Percentiles rank a stretch among this genome's conserved stretches.
These are phyloP conservation scores for Ceratothoa steindachneri DNA, from an alignment of 2,888 invertebrate genomes.

Conservation along the genomic window DNA sequence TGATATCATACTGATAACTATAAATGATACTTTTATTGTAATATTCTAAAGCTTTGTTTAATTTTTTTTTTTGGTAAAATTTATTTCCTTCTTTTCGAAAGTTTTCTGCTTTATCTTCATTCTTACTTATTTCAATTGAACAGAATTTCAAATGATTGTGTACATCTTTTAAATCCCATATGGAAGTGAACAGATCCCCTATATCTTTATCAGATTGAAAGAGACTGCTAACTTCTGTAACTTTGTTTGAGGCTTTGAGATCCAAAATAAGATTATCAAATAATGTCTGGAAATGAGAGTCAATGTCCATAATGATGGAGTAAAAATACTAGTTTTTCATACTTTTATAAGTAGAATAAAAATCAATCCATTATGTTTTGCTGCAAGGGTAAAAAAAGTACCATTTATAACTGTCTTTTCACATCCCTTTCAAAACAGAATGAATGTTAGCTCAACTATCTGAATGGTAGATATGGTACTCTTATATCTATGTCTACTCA, in stretches of 20 bases:
- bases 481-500: no score
- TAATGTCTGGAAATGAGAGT: neutral
- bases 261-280: neutral
- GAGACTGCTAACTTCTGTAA: neutral
- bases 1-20: constrained; percentile 21
- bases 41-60: constrained; percentile 25
- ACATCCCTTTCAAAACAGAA: no score
- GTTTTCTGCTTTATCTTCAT: constrained; percentile 23
- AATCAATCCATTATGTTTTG: no score
- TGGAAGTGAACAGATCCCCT: neutral
- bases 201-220: neutral
- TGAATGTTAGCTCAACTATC: no score
- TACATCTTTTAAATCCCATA: neutral
- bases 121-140: constrained; percentile 1
- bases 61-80: constrained; percentile 31
- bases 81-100: constrained; percentile 31
- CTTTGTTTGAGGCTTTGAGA: neutral
- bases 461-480: no score
- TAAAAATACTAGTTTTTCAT: no score
- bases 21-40: constrained; percentile 35
- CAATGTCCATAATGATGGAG: neutral
- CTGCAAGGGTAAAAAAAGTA: no score
- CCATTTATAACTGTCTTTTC: no score
- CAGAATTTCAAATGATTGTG: neutral
- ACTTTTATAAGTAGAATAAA: no score